Evolutionary conservation across 1,140 invertebrate genomes (phyloP).

Genomic region (Drosophila nigromelanica): DNA sequence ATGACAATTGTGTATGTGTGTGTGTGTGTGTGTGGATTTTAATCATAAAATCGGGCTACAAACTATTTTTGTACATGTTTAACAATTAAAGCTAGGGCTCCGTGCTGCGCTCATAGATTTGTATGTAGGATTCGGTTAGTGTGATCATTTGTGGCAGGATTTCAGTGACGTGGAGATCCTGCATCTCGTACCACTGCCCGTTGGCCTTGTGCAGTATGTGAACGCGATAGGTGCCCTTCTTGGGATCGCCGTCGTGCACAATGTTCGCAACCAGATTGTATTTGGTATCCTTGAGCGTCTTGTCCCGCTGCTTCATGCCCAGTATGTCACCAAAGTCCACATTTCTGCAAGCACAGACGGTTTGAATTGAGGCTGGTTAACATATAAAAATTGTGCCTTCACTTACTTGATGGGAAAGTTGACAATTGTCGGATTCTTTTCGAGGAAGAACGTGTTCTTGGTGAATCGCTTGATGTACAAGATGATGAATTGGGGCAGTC

Average conservation of each 20-base stretch:
- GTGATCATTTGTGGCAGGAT: constrained; percentile 99
- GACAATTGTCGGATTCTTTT: constrained; percentile 99
- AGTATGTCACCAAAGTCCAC: constrained; percentile 99
- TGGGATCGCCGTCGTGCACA: constrained; percentile 98
- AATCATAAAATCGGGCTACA: background rate
- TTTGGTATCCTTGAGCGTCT: constrained; percentile 89
- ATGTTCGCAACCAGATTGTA: constrained; percentile 99
- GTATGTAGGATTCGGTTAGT: constrained; percentile 99
- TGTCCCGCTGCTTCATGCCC: constrained; percentile 91
- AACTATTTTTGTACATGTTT: background rate
- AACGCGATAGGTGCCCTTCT: constrained; percentile 96
- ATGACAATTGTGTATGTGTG: background rate
- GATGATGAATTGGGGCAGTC: constrained; percentile 98
- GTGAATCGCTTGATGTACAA: constrained; percentile 99
- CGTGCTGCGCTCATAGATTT: constrained; percentile 87
- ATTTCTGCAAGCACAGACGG: constrained; percentile 87
- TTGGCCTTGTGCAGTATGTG: constrained; percentile 98
- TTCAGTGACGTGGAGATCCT: constrained; percentile 99
- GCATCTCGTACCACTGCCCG: constrained; percentile 96
- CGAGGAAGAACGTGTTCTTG: constrained; percentile 99
- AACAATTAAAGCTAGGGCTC: constrained; percentile 39
- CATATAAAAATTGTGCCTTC: background rate
- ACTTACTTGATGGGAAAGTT: constrained; percentile 99
- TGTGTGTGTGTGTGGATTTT: background rate
- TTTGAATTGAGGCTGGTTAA: background rate